These are phyloP conservation scores for Scrobipalpa atriplicella DNA, from an alignment of 2,888 invertebrate species.

Conservation along the genomic window DNA sequence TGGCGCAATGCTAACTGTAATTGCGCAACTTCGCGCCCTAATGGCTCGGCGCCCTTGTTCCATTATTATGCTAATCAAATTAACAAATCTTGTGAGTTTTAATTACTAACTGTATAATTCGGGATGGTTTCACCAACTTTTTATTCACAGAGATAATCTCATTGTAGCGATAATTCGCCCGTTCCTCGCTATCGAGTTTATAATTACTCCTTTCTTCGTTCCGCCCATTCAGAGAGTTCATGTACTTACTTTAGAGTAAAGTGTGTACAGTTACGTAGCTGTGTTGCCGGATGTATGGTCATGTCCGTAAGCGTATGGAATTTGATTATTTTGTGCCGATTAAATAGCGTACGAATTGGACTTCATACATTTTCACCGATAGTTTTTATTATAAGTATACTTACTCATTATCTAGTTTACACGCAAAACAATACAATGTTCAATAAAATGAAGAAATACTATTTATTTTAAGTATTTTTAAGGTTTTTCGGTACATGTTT, in stretches of 20 bases:
- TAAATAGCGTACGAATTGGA: no score
- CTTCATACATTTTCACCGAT: no score
- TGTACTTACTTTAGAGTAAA: neutral
- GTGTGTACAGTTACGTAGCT: neutral
- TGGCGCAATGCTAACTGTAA: neutral
- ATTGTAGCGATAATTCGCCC: slow-evolving; percentile 21
- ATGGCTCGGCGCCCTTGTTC: slow-evolving; percentile 30
- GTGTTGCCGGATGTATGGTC: no score
- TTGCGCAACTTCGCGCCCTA: slow-evolving; percentile 26
- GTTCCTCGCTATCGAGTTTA: slow-evolving; percentile 2
- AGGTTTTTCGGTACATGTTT: no score
- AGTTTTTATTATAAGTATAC: no score
- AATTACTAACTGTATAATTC: slow-evolving; percentile 30
- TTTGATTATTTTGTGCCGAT: no score
- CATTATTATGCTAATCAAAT: slow-evolving; percentile 34
- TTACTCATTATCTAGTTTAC: no score
- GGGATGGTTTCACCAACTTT: slow-evolving; percentile 20
- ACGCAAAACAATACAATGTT: no score
- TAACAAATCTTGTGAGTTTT: slow-evolving; percentile 30
- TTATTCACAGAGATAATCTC: slow-evolving; percentile 17
- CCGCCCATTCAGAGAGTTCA: slow-evolving; percentile 1
- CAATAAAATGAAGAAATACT: no score
- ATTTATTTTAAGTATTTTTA: no score
- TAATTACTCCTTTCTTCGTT: neutral
- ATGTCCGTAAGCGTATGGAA: no score